A percentile compares a stretch with the other conserved stretches of the same genome.
Conservation (phyloP, 1,140 invertebrate species). For the Drosophila nigrodunni region DNA sequence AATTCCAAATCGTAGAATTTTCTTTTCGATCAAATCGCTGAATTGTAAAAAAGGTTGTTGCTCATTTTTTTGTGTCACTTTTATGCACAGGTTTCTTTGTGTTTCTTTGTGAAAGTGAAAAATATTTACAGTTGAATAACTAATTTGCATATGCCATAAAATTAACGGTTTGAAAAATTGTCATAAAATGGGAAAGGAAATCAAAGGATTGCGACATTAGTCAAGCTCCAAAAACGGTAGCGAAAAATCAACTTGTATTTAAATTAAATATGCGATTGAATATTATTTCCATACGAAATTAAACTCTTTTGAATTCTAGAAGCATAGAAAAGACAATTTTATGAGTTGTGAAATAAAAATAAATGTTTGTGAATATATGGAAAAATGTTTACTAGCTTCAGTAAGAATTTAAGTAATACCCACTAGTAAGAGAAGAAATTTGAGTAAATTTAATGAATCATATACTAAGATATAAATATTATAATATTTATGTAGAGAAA, state of each 20-base stretch:
- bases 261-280: not conserved
- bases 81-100: conserved; percentile 33
- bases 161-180: conserved; percentile 75
- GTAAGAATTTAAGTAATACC: too few relatives aligned
- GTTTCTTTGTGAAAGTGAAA: conserved; percentile 43
- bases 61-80: conserved; percentile 48
- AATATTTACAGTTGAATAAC: conserved; percentile 69
- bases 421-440: too few relatives aligned
- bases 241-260: not conserved
- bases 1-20: conserved; percentile 60
- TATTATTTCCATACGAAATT: not conserved
- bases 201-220: conserved; percentile 7
- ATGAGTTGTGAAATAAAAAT: too few relatives aligned
- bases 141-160: conserved; percentile 72
- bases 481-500: too few relatives aligned
- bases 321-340: too few relatives aligned
- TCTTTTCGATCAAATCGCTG: conserved; percentile 56
- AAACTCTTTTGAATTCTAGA: not conserved
- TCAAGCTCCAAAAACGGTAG: not conserved
- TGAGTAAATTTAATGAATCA: too few relatives aligned
- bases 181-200: conserved; percentile 27
- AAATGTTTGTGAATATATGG: too few relatives aligned
- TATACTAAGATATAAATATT: too few relatives aligned
- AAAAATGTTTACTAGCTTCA: too few relatives aligned
- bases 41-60: conserved; percentile 66